These are phyloP conservation scores for Pimpla rufipes DNA, from an alignment of 2,888 invertebrate species.

Conservation along the genomic window DNA sequence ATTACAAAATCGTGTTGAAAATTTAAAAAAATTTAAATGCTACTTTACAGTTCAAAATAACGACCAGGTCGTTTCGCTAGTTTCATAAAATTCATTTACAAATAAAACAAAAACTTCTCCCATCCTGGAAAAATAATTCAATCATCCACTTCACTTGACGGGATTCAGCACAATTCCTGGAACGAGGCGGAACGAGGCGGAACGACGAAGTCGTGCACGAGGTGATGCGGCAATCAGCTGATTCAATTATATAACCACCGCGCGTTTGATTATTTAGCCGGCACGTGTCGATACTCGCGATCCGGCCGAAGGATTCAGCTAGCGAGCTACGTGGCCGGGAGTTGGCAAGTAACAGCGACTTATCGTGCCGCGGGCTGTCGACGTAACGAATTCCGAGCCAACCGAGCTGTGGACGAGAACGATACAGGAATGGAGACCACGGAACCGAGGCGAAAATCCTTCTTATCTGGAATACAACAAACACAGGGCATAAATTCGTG, in stretches of 20 bases:
- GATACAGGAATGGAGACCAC: not conserved
- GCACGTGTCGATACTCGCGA: not conserved
- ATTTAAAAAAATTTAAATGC: too few species aligned
- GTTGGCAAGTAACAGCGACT: not conserved
- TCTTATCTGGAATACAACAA: not conserved
- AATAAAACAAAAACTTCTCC: too few species aligned
- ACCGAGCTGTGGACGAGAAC: not conserved
- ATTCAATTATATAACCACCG: not conserved
- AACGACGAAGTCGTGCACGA: not conserved
- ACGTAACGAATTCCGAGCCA: slow-evolving; percentile 27
- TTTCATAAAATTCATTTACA: too few species aligned
- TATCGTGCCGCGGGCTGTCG: not conserved
- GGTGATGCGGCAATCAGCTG: not conserved
- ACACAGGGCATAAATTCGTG: not conserved
- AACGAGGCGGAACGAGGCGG: too few species aligned
- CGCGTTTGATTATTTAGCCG: not conserved
- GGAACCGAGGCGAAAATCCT: not conserved
- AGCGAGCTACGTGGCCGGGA: not conserved
- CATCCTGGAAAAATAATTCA: too few species aligned
- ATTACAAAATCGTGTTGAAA: too few species aligned
- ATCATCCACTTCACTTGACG: too few species aligned
- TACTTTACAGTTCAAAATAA: too few species aligned
- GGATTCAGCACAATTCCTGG: too few species aligned
- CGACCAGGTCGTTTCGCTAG: too few species aligned
- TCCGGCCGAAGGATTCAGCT: not conserved